Percentiles rank a stretch among this genome's conserved stretches.
Conservation (phyloP, 2,113 vertebrate species). For the Cricetomys ansorgei region DNA sequence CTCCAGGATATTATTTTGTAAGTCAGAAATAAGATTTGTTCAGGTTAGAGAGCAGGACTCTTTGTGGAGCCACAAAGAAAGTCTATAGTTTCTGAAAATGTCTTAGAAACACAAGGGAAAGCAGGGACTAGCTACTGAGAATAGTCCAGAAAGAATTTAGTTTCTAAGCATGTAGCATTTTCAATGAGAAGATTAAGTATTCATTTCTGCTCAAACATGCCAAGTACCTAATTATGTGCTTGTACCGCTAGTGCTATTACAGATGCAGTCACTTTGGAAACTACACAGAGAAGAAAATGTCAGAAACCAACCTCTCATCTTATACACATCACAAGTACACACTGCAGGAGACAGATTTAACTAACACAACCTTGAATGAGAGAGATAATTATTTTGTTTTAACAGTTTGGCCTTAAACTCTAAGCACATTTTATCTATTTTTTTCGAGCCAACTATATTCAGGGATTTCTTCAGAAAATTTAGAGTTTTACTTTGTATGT, state of each 20-base stretch:
- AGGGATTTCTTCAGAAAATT: not conserved
- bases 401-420: conserved; percentile 13
- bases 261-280: conserved; percentile 36
- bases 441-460: conserved; percentile 31
- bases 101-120: not conserved
- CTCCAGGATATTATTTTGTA: conserved; percentile 31
- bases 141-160: not conserved
- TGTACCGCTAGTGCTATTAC: not conserved
- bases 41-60: not conserved
- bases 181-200: conserved; percentile 50
- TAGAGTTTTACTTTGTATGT: not conserved
- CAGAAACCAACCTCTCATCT: conserved; percentile 21
- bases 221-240: conserved; percentile 32
- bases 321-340: not conserved
- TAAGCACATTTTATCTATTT: conserved; percentile 48
- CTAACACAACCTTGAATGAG: not conserved
- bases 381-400: conserved; percentile 45
- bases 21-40: conserved; percentile 33
- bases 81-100: not conserved
- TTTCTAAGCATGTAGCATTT: conserved; percentile 21
- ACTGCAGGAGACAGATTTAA: not conserved
- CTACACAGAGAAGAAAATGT: not conserved
- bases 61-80: not conserved
- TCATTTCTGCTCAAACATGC: conserved; percentile 23
- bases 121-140: not conserved